Conservation (phyloP, 2,113 vertebrate genomes). For the Pipa parva region DNA sequence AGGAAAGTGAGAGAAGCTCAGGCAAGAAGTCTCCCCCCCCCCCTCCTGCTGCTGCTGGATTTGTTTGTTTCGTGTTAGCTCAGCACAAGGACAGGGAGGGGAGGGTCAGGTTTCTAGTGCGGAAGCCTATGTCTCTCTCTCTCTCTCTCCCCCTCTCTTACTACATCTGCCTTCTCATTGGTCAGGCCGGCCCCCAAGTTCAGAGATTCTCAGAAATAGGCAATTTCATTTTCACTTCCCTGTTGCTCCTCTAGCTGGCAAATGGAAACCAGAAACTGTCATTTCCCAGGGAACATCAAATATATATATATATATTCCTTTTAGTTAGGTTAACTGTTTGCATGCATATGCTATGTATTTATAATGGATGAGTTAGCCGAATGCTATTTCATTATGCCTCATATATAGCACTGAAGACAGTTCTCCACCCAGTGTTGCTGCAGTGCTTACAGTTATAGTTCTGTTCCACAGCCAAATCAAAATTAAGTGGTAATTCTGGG, state of each 20-base stretch:
- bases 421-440: too few species aligned
- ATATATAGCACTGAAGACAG: too few species aligned
- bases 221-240: conserved; percentile 90
- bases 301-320: too few species aligned
- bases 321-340: too few species aligned
- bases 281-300: too few species aligned
- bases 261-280: too few species aligned
- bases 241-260: not conserved
- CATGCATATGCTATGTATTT: too few species aligned
- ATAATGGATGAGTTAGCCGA: too few species aligned
- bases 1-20: conserved; percentile 64
- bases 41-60: conserved; percentile 45
- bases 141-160: not conserved
- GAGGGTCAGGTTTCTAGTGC: conserved; percentile 6
- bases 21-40: conserved; percentile 68
- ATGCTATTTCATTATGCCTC: too few species aligned
- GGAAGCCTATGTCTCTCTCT: conserved; percentile 41
- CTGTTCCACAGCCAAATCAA: too few species aligned
- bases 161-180: conserved; percentile 1
- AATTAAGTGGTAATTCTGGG: too few species aligned
- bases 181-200: conserved; percentile 47
- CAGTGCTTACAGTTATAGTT: too few species aligned
- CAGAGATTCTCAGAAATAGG: conserved; percentile 61
- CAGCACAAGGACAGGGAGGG: conserved; percentile 47
- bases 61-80: conserved; percentile 62